A percentile compares a stretch with the other conserved stretches of the same genome.
Conservation (phyloP, 1,140 invertebrate species). For the Diabrotica undecimpunctata region DNA sequence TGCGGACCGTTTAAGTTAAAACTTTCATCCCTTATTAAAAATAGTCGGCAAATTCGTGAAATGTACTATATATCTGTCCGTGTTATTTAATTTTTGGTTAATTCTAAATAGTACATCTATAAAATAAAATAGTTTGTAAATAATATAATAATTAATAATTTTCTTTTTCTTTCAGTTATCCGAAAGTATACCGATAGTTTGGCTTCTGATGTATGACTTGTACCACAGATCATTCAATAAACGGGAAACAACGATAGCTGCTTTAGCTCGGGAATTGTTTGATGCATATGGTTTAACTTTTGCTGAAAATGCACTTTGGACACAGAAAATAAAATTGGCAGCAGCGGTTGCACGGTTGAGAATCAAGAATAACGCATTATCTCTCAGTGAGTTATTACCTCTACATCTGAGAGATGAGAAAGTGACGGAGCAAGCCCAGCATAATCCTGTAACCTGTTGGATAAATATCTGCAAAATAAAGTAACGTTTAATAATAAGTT, state of each 20-base stretch:
- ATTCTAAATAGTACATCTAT: too few relatives aligned
- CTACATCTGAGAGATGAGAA: constrained; percentile 63
- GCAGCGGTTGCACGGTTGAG: constrained; percentile 65
- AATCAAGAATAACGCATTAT: constrained; percentile 66
- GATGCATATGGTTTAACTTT: constrained; percentile 48
- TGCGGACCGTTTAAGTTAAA: too few relatives aligned
- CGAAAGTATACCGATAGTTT: constrained; percentile 50
- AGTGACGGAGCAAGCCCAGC: constrained; percentile 56
- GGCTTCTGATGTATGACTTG: constrained; percentile 62
- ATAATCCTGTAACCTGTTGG: constrained; percentile 67
- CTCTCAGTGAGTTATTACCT: constrained; percentile 63
- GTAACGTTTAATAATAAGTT: constrained; percentile 46
- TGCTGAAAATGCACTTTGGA: constrained; percentile 60
- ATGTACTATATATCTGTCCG: too few relatives aligned
- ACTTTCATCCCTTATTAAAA: too few relatives aligned
- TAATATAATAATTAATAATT: too few relatives aligned
- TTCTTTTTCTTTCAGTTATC: constrained; percentile 37
- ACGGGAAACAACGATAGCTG: constrained; percentile 43
- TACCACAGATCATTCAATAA: constrained; percentile 56
- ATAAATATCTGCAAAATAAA: constrained; percentile 68
- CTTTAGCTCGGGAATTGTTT: constrained; percentile 47
- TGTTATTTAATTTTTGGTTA: too few relatives aligned
- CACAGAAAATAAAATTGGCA: constrained; percentile 60
- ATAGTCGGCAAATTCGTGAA: too few relatives aligned
- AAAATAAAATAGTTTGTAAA: too few relatives aligned